A percentile compares a stretch with the other conserved stretches of the same genome.
Evolutionary conservation across 64 coral and sea anemone species (phyloP).

Genomic region (Montipora efflorescens): DNA sequence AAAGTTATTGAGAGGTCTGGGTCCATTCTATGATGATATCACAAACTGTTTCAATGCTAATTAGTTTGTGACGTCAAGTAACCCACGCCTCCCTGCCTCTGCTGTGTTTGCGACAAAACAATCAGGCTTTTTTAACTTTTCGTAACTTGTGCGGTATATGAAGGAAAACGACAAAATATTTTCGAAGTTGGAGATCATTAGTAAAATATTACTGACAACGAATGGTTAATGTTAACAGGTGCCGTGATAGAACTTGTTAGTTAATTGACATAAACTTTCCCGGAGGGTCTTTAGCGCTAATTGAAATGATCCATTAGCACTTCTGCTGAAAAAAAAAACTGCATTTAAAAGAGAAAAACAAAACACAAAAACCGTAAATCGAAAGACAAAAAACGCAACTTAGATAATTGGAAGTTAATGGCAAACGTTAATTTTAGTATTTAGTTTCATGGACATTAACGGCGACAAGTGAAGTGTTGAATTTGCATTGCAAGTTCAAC

Average conservation of each 20-base stretch:
- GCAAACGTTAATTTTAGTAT: not conserved
- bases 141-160: too few relatives aligned
- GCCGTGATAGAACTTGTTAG: not conserved
- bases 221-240: not conserved
- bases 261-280: not conserved
- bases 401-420: not conserved
- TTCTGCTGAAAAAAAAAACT: too few relatives aligned
- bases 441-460: not conserved
- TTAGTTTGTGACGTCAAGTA: too few relatives aligned
- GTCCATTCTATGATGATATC: too few relatives aligned
- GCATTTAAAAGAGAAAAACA: not conserved
- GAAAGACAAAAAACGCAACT: not conserved
- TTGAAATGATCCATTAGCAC: not conserved
- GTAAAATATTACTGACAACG: too few relatives aligned
- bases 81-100: too few relatives aligned
- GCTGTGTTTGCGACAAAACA: too few relatives aligned
- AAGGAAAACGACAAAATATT: too few relatives aligned
- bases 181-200: too few relatives aligned
- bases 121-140: too few relatives aligned
- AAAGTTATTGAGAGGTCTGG: too few relatives aligned
- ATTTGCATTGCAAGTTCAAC: conserved; percentile 16
- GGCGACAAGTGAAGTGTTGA: not conserved
- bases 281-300: not conserved
- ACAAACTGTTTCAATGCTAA: too few relatives aligned
- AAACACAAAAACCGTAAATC: not conserved